Evolutionary conservation across 2,113 vertebrate genomes (phyloP).

Genomic region (Desmodus rotundus): DNA sequence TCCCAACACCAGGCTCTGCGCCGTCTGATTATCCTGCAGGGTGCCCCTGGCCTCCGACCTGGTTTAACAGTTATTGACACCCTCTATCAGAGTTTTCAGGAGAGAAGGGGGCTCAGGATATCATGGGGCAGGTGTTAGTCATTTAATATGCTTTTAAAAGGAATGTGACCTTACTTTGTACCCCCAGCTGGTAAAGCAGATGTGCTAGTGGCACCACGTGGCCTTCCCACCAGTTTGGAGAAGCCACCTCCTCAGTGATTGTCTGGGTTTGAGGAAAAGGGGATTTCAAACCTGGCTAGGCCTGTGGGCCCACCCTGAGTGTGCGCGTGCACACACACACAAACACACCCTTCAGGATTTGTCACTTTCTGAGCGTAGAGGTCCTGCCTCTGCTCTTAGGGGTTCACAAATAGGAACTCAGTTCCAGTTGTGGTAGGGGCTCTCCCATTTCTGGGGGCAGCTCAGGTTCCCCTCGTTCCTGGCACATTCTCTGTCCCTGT

Average conservation of each 20-base stretch:
- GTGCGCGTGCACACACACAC: fast-evolving
- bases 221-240: not conserved
- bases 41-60: not conserved
- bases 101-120: not conserved
- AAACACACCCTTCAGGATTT: not conserved
- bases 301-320: not conserved
- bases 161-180: not conserved
- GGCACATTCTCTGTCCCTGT: not conserved
- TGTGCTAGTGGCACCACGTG: not conserved
- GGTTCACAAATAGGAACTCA: not conserved
- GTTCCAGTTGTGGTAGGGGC: not conserved
- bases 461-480: not conserved
- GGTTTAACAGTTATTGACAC: not conserved
- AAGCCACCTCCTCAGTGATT: not conserved
- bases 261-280: not conserved
- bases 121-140: not conserved
- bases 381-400: not conserved
- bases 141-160: not conserved
- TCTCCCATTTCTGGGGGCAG: not conserved
- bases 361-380: not conserved
- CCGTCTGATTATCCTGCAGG: not conserved
- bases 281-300: not conserved
- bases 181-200: not conserved
- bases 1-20: not conserved
- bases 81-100: not conserved